Evolutionary conservation across 2,888 invertebrate genomes (phyloP), one percentile per base, ranked within the genome.

Genomic region (Bibio marci): DNA sequence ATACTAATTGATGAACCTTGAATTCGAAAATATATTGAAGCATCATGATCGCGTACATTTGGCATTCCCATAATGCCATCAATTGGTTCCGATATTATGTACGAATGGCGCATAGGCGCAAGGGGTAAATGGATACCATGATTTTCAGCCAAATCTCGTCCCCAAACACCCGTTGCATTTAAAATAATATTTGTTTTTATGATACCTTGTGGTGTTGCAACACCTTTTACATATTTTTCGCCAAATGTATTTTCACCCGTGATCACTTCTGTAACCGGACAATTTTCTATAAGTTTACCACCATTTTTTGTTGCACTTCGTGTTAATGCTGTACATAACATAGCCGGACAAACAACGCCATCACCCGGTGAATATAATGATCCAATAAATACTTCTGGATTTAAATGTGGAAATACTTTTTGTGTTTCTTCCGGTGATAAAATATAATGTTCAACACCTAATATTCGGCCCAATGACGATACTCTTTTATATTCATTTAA

Each of bases 11-110:
- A 72, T 50, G 86, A 82, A 13, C 87, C 87, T 52, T 86, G 85
- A 3, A 86, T 71, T 50, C 83, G 74, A 47, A 90, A 74, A 53
- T 90, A 91, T 17, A 87, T 65, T 14, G 74, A 77, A 7, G 73
- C 73, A 54, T 92, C 91, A 50, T 88, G 87, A 58, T 90, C 90
- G 30, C 90, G 65, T 12, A 90, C 67, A 55, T 90, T 90, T 1
- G 91, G 90, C 42, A 78, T 59, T 34, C 76, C 74, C 40, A 76
- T 66, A 0, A 81, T 69, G 45, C 79, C 82, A 0, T 79, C 72
- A 12, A 90, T 78, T 1, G 71, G 66, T 43, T 88, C 85, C 2
- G 81, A 80, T 0, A 90, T 73, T 5, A 91, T 76, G 52, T 90
- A 92, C 0, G 90, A 78, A 55, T 92, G 91, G 52, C 85, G 85